phyloP scores from a whole-genome alignment of 35 echinoderm and acorn worm species.

The Heliocidaris erythrogramma region DNA sequence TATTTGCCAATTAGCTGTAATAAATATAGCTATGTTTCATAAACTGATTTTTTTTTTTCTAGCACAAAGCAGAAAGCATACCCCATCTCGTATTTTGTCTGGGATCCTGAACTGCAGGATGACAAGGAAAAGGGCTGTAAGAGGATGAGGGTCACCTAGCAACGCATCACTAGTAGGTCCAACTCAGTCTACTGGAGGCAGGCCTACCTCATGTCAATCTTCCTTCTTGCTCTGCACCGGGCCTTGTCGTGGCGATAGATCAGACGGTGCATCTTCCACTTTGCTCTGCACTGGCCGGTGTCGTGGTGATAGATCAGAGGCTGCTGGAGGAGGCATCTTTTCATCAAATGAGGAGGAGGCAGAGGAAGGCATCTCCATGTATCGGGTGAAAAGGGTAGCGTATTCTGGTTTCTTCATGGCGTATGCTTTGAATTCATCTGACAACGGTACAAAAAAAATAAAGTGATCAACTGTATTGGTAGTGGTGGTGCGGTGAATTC shows the following conservation, averaged over 20 bases:
- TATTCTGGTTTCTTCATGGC: slow-evolving; percentile 94
- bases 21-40: background rate
- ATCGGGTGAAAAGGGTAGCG: slow-evolving; percentile 70
- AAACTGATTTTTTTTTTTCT: background rate
- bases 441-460: background rate
- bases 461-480: background rate
- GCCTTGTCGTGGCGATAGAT: slow-evolving; percentile 16
- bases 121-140: background rate
- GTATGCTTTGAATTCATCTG: slow-evolving; percentile 85
- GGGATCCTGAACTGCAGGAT: background rate
- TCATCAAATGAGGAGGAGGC: background rate
- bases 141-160: background rate
- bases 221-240: slow-evolving; percentile 33
- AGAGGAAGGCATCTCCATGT: slow-evolving; percentile 54
- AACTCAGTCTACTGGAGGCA: slow-evolving; percentile 47
- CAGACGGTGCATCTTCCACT: background rate
- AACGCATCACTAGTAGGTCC: background rate
- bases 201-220: slow-evolving; percentile 43
- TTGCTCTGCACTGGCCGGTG: background rate
- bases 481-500: background rate
- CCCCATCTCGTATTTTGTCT: background rate
- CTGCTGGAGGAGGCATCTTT: background rate
- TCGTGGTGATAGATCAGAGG: background rate
- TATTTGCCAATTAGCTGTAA: background rate
- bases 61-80: background rate